These are phyloP conservation scores for Abrostola triplasia DNA, from an alignment of 2,888 invertebrate species.

Conservation along the genomic window DNA sequence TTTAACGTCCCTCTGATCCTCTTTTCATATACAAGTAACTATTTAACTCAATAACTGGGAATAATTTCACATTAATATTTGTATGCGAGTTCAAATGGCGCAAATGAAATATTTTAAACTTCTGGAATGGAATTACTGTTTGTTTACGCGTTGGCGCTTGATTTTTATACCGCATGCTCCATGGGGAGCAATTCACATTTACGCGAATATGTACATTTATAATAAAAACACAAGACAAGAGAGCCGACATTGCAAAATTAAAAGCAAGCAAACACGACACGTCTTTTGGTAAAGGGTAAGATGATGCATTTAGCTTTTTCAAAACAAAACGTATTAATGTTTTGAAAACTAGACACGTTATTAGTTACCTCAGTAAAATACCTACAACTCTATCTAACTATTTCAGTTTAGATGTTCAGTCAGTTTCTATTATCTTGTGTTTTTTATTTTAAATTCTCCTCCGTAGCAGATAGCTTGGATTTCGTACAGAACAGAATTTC, in stretches of 20 bases:
- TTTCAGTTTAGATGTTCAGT: neutral
- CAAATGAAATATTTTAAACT: conserved; percentile 50
- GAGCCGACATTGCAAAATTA: conserved; percentile 23
- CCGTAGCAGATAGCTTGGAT: neutral
- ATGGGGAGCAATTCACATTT: conserved; percentile 30
- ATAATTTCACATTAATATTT: conserved; percentile 45
- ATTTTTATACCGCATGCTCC: conserved; percentile 43
- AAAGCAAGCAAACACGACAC: conserved; percentile 15
- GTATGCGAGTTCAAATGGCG: conserved; percentile 41
- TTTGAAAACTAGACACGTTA: neutral
- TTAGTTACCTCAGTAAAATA: neutral
- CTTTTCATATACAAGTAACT: conserved; percentile 55
- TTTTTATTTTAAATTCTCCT: conserved; percentile 1
- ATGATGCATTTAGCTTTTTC: neutral
- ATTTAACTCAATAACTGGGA: conserved; percentile 51
- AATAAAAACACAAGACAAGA: conserved; percentile 37
- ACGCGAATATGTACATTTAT: conserved; percentile 23
- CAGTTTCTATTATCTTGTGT: neutral
- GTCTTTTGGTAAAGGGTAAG: neutral
- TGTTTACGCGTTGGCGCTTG: conserved; percentile 35
- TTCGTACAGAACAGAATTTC: conserved; percentile 6
- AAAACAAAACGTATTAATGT: neutral
- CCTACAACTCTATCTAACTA: neutral
- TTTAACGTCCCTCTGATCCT: conserved; percentile 58
- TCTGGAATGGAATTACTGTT: conserved; percentile 47